Conservation (phyloP, 2,888 invertebrate genomes). For the Chrysodeixis includens region DNA sequence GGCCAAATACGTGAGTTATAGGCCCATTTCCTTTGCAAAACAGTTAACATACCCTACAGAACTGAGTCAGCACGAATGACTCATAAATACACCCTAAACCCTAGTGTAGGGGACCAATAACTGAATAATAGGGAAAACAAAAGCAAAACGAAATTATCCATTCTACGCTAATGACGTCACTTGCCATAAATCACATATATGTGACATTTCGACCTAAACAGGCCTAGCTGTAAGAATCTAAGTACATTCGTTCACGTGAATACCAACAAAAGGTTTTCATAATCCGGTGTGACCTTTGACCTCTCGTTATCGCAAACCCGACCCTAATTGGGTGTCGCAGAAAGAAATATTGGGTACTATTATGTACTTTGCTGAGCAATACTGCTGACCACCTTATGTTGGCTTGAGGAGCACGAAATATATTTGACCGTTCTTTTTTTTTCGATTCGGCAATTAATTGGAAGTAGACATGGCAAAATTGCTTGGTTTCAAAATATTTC, state of each 20-base stretch:
- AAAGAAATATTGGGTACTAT: constrained; percentile 58
- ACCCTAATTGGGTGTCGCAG: constrained; percentile 58
- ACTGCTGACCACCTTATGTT: constrained; percentile 38
- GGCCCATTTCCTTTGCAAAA: not conserved
- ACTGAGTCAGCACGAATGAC: constrained; percentile 4
- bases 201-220: constrained; percentile 10
- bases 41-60: not conserved
- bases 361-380: constrained; percentile 52
- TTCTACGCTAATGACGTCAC: constrained; percentile 5
- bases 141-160: not conserved
- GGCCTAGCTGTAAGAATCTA: constrained; percentile 12
- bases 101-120: not conserved
- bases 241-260: constrained; percentile 19
- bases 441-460: not conserved
- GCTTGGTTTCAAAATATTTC: not conserved
- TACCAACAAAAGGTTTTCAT: constrained; percentile 52
- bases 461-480: not conserved
- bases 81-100: constrained; percentile 4
- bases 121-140: not conserved
- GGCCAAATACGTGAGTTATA: not conserved
- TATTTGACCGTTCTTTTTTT: constrained; percentile 7
- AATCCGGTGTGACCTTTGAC: constrained; percentile 55
- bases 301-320: constrained; percentile 64
- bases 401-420: constrained; percentile 11
- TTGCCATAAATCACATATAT: not conserved